Percentiles rank a stretch among this genome's conserved stretches.
phyloP scores from a whole-genome alignment of 1,140 invertebrate species.

The Teleogryllus occipitalis region DNA sequence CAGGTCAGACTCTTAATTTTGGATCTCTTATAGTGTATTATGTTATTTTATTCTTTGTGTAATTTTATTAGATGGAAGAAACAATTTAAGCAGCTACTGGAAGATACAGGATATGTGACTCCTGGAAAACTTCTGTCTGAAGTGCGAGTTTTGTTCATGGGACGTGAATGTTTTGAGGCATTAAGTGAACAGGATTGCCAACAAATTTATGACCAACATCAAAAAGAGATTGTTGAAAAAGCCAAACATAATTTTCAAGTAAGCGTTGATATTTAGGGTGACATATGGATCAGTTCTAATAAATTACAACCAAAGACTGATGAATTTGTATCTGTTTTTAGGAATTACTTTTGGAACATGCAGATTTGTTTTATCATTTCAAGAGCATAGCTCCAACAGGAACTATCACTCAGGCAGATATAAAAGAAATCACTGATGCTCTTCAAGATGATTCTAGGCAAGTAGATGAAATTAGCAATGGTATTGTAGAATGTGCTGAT shows the following conservation, averaged over 20 bases:
- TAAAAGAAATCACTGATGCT: constrained; percentile 86
- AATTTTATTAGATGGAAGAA: constrained; percentile 63
- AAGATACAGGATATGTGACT: constrained; percentile 89
- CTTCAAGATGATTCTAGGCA: constrained; percentile 84
- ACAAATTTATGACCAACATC: constrained; percentile 91
- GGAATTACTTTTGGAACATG: constrained; percentile 88
- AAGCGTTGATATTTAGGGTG: constrained; percentile 17
- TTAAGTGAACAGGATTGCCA: constrained; percentile 84
- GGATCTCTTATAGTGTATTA: neutral
- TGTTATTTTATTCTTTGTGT: neutral
- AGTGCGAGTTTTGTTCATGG: constrained; percentile 88
- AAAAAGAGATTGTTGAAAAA: constrained; percentile 81
- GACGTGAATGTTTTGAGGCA: constrained; percentile 88
- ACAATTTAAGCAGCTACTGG: constrained; percentile 87
- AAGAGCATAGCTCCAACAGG: constrained; percentile 81
- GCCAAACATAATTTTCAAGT: constrained; percentile 90
- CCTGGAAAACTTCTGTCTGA: constrained; percentile 88
- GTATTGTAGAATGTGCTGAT: neutral
- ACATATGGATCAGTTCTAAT: neutral
- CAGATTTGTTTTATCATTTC: constrained; percentile 89
- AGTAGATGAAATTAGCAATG: neutral
- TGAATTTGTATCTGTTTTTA: constrained; percentile 38
- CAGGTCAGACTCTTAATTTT: neutral
- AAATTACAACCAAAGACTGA: neutral
- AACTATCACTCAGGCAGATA: constrained; percentile 88